Base-by-base conservation (phyloP, 2,797 vertebrate genomes). In the Galago senegalensis region DNA sequence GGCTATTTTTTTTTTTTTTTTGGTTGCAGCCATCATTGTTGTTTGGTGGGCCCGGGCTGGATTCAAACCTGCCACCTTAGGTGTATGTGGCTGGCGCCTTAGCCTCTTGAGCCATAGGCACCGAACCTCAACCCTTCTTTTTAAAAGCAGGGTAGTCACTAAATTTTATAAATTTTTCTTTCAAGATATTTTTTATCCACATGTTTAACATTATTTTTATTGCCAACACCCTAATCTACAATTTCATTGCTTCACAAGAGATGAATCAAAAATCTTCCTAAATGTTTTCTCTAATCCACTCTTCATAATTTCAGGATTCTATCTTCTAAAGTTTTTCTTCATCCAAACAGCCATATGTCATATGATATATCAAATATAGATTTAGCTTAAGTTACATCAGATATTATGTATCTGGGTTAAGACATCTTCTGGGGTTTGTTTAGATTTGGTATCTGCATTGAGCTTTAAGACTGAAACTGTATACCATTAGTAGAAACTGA, bases 201-300 rank as follows among this genome's bases (percentile, higher is more conserved):
- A 21, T 70, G 69, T 82, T 96, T 87, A 75, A 92, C 49, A 94
- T 90, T 87, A 40, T 82, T 73, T 69, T 94, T 63, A 58, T 93
- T 67, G 34, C 69, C 70, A 65, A 16, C 25, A 65, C 67, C 46
- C 77, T 69, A 87, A 76, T 17, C 23, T 11, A 53, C 21, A 91
- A 46, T 70, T 69, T 91, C 16, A 87, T 80, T 37, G 70, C 77
- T 61, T 90, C 56, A 73, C 11, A 91, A 58, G 67, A 77, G 31
- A 90, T n/a, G 53, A 94, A 56, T 56, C 46, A 67, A 73, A 73
- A n/a, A 84, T 18, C 21, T 61, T 86, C 4, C 18, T 8, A n/a
- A 21, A 27, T 85, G 40, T 84, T 92, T 7, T 79, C 14, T 61
- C 25, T 76, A 80, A 86, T 75, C 25, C 11, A 31, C 17, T n/a